Percentiles rank a stretch among this genome's conserved stretches.
Conservation (phyloP, 2,113 vertebrate genomes). For the Ancistrus triradiatus region DNA sequence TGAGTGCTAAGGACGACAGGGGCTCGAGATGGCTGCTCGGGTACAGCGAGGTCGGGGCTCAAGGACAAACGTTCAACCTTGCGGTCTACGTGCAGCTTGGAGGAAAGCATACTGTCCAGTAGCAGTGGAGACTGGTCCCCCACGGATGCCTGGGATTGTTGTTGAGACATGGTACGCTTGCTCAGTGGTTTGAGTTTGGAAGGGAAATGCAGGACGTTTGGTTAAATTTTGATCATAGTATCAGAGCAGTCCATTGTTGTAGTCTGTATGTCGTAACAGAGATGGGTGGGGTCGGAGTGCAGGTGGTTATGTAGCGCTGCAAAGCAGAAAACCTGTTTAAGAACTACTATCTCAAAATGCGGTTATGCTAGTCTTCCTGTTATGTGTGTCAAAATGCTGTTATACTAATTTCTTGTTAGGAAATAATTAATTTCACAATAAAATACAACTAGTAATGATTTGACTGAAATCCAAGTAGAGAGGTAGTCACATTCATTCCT, state of each 20-base stretch:
- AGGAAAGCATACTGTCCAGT: conserved; percentile 66
- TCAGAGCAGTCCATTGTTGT: conserved; percentile 1
- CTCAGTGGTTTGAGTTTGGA: not conserved
- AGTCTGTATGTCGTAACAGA: conserved; percentile 19
- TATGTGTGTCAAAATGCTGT: too few species aligned
- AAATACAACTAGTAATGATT: too few species aligned
- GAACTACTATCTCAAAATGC: too few species aligned
- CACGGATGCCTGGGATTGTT: conserved; percentile 51
- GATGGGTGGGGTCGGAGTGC: not conserved
- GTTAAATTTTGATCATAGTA: not conserved
- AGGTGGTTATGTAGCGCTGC: too few species aligned
- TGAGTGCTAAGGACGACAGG: conserved; percentile 77
- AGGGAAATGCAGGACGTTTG: not conserved
- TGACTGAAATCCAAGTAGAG: too few species aligned
- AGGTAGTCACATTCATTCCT: too few species aligned
- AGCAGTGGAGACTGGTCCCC: conserved; percentile 60
- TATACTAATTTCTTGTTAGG: too few species aligned
- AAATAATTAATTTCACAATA: too few species aligned
- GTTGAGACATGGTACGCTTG: conserved; percentile 65
- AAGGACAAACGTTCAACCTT: not conserved
- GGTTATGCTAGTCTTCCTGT: too few species aligned
- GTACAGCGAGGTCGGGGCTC: not conserved
- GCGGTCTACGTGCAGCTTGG: conserved; percentile 50
- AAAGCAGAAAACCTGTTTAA: too few species aligned
- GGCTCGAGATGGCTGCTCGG: conserved; percentile 7